Percentiles rank a stretch among this genome's conserved stretches.
Evolutionary conservation across 2,113 vertebrate genomes (phyloP).

Genomic region (Natator depressus): DNA sequence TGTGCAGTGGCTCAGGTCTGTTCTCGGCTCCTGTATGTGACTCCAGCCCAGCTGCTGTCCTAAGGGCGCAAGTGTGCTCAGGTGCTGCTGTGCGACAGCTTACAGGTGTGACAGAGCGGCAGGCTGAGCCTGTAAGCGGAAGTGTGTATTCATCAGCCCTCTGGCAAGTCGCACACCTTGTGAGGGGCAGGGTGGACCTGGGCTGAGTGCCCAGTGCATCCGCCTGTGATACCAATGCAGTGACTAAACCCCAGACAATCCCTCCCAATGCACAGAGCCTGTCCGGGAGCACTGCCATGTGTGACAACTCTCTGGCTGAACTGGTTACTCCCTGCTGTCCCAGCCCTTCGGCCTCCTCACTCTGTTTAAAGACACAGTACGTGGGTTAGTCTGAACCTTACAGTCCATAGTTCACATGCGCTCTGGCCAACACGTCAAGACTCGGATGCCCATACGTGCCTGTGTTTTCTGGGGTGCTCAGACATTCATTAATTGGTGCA

Average conservation of each 20-base stretch:
- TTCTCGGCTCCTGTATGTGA: neutral
- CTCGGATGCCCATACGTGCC: neutral
- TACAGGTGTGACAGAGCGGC: conserved; percentile 20
- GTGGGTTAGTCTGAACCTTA: neutral
- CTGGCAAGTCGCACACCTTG: neutral
- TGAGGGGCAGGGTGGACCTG: neutral
- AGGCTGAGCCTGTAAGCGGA: conserved; percentile 35
- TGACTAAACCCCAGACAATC: neutral
- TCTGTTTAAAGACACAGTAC: neutral
- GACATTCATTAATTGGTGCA: neutral
- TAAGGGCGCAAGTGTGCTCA: neutral
- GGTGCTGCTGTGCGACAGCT: neutral
- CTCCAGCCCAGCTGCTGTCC: neutral
- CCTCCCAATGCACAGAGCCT: neutral
- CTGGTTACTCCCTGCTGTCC: fast-evolving
- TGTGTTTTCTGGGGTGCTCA: neutral
- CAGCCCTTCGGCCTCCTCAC: fast-evolving
- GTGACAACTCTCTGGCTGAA: neutral
- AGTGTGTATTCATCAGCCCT: conserved; percentile 35
- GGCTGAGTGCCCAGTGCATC: neutral
- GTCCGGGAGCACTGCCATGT: fast-evolving
- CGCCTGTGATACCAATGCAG: fast-evolving
- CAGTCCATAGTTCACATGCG: neutral
- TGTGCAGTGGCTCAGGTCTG: neutral
- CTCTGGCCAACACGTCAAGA: fast-evolving